Percentiles rank a stretch among this genome's conserved stretches.
These are phyloP conservation scores for Sipha maydis DNA, from an alignment of 2,888 invertebrate species.

Conservation along the genomic window DNA sequence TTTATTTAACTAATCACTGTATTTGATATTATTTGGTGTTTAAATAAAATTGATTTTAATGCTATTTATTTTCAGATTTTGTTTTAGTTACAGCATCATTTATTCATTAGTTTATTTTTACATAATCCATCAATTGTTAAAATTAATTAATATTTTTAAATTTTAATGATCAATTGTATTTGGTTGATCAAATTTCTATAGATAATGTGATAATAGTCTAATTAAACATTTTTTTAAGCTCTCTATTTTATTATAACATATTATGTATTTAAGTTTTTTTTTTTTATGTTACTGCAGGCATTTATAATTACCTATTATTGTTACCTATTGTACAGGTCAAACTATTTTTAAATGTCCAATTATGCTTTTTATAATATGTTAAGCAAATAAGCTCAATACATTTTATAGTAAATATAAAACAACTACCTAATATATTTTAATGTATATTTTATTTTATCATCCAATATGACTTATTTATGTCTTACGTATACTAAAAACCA, in stretches of 20 bases:
- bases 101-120: not conserved
- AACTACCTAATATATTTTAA: not conserved
- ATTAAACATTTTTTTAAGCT: conserved; percentile 20
- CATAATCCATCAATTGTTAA: too few species aligned
- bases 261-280: not conserved
- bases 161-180: conserved; percentile 1
- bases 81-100: not conserved
- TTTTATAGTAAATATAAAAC: not conserved
- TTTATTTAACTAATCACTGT: too few species aligned
- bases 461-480: not conserved
- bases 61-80: conserved; percentile 5
- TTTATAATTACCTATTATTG: conserved; percentile 24
- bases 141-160: not conserved
- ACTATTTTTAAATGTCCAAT: conserved; percentile 17
- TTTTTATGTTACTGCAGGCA: not conserved
- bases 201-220: conserved; percentile 10
- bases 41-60: not conserved
- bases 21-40: not conserved
- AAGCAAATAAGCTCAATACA: conserved; percentile 38
- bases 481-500: too few species aligned
- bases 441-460: not conserved
- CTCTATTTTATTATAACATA: conserved; percentile 9
- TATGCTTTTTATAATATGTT: conserved; percentile 26
- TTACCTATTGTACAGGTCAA: conserved; percentile 32
- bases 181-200: conserved; percentile 30